Conservation (phyloP, 2,113 vertebrate genomes). For the Odontesthes bonariensis region DNA sequence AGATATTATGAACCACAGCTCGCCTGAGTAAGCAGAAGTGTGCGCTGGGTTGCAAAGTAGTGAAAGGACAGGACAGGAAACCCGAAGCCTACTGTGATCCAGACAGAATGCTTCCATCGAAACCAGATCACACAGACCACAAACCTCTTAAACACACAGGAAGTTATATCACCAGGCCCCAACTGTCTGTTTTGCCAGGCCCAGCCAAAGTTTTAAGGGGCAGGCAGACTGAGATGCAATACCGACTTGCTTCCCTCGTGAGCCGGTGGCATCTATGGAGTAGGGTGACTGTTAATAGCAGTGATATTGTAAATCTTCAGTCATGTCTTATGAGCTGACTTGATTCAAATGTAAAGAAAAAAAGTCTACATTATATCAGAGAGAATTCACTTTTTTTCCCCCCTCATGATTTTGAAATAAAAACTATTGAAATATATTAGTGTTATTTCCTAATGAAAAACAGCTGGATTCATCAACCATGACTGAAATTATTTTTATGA, state of each 20-base stretch:
- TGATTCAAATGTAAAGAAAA: constrained; percentile 3
- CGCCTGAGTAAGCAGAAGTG: constrained; percentile 56
- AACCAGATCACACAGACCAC: constrained; percentile 79
- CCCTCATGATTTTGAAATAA: background rate
- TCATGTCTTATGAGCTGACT: constrained; percentile 39
- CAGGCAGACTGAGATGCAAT: constrained; percentile 38
- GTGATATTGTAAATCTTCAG: constrained; percentile 3
- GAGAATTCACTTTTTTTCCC: constrained; percentile 1
- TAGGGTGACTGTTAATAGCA: background rate
- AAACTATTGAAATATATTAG: background rate
- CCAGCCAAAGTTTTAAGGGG: constrained; percentile 54
- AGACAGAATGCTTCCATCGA: constrained; percentile 75
- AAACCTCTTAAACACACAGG: constrained; percentile 73
- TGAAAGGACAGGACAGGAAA: constrained; percentile 62
- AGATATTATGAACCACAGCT: constrained; percentile 46
- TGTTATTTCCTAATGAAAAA: constrained; percentile 39
- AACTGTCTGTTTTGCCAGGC: constrained; percentile 55
- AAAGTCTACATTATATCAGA: constrained; percentile 6
- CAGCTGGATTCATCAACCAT: constrained; percentile 37
- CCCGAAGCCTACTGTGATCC: constrained; percentile 63
- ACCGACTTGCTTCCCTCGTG: constrained; percentile 26
- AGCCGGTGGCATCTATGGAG: constrained; percentile 8
- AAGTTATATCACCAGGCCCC: constrained; percentile 70
- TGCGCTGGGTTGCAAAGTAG: constrained; percentile 44
- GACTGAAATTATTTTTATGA: constrained; percentile 24